Percentiles rank a stretch among this genome's conserved stretches.
These are phyloP conservation scores for Halictus rubicundus DNA, from an alignment of 1,140 invertebrate species.

Conservation along the genomic window DNA sequence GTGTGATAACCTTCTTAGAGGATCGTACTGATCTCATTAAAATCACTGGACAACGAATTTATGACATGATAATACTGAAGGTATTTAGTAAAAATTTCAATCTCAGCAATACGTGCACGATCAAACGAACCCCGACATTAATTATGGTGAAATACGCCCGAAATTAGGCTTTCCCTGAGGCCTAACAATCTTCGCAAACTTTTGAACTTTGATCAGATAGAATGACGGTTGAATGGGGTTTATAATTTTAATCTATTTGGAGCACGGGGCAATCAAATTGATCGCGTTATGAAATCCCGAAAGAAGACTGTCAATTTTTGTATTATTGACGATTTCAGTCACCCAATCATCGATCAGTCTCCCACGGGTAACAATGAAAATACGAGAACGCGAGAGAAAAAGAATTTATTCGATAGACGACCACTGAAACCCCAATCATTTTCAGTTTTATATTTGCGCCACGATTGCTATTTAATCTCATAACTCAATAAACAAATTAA, in stretches of 20 bases:
- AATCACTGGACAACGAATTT: too few relatives aligned
- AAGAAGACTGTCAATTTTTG: background rate
- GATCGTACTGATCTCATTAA: background rate
- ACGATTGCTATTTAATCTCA: background rate
- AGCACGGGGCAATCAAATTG: background rate
- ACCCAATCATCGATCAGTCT: background rate
- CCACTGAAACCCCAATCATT: background rate
- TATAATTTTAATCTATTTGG: background rate
- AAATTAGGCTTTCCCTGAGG: too few relatives aligned
- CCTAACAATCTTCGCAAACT: too few relatives aligned
- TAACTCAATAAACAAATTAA: background rate
- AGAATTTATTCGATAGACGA: background rate
- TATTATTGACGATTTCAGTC: background rate
- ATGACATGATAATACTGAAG: too few relatives aligned
- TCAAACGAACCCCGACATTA: too few relatives aligned
- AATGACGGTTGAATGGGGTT: background rate
- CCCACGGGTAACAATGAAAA: background rate
- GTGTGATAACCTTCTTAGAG: background rate
- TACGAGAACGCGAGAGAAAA: background rate
- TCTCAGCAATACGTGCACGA: too few relatives aligned
- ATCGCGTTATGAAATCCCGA: background rate
- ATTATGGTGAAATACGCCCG: too few relatives aligned
- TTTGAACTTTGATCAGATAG: too few relatives aligned
- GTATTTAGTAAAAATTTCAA: too few relatives aligned
- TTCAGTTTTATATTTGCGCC: background rate